A percentile compares a stretch with the other conserved stretches of the same genome.
These are phyloP conservation scores for Chrysodeixis includens DNA, from an alignment of 2,888 invertebrate species.

Conservation along the genomic window DNA sequence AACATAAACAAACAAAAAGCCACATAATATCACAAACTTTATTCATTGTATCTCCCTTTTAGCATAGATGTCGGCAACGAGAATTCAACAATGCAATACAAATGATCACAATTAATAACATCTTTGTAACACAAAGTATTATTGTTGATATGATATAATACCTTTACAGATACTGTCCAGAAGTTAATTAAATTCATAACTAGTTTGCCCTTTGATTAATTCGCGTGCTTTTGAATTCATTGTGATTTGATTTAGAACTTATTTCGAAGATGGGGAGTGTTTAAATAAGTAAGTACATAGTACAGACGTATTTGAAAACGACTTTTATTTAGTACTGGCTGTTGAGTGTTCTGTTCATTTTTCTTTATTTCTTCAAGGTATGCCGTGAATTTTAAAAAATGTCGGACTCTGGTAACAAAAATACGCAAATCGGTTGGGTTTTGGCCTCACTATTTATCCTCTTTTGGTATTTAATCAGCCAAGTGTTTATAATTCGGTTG, in stretches of 20 bases:
- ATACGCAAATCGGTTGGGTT: too few relatives aligned
- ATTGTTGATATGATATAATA: slow-evolving; percentile 64
- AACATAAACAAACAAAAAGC: neutral
- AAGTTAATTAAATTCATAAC: slow-evolving; percentile 73
- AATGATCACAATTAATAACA: slow-evolving; percentile 65
- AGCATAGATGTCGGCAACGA: slow-evolving; percentile 22
- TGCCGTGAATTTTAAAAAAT: too few relatives aligned
- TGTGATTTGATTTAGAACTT: slow-evolving; percentile 10
- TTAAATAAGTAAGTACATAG: too few relatives aligned
- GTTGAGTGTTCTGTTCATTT: too few relatives aligned
- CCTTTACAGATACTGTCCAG: slow-evolving; percentile 70
- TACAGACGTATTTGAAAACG: too few relatives aligned
- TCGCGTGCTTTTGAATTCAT: slow-evolving; percentile 17
- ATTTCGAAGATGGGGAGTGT: neutral
- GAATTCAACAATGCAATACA: slow-evolving; percentile 52
- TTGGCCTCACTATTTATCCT: too few relatives aligned
- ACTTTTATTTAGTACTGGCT: too few relatives aligned
- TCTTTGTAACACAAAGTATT: slow-evolving; percentile 58
- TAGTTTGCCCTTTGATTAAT: slow-evolving; percentile 52
- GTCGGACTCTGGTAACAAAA: too few relatives aligned
- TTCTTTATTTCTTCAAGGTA: too few relatives aligned
- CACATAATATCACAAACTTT: neutral
- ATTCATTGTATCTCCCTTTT: neutral
- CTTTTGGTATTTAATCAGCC: too few relatives aligned
- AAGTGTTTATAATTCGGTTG: too few relatives aligned